A percentile compares a stretch with the other conserved stretches of the same genome.
phyloP scores from a whole-genome alignment of 2,797 vertebrate genomes.

The Xiphorhynchus erythropygius region DNA sequence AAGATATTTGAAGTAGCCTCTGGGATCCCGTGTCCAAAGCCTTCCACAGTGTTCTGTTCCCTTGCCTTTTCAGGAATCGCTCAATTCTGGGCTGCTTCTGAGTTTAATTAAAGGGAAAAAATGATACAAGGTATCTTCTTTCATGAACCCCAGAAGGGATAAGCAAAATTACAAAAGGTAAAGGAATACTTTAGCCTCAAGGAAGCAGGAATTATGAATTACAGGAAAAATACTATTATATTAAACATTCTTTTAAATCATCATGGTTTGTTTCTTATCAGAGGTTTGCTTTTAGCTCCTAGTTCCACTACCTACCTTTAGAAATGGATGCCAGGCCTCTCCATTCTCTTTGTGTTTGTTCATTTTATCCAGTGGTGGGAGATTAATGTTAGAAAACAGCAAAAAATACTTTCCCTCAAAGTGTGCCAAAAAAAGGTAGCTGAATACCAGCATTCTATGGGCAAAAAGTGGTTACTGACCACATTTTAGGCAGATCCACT shows the following conservation, averaged over 20 bases:
- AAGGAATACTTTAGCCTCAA: not conserved
- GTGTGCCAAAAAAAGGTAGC: not conserved
- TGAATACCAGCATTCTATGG: not conserved
- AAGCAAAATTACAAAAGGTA: not conserved
- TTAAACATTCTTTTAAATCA: constrained; percentile 12
- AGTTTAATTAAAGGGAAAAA: constrained; percentile 30
- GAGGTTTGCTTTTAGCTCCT: constrained; percentile 4
- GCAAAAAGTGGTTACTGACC: not conserved
- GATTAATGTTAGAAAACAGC: not conserved
- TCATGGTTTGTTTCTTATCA: constrained; percentile 22
- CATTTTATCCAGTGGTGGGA: not conserved
- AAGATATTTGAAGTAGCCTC: not conserved
- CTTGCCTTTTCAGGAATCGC: not conserved
- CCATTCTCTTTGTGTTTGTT: not conserved
- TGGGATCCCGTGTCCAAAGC: not conserved
- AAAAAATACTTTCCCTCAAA: not conserved
- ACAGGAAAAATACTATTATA: constrained; percentile 3
- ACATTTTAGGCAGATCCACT: not conserved
- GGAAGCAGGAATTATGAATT: not conserved
- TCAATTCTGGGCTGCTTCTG: not conserved
- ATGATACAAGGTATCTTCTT: constrained; percentile 14
- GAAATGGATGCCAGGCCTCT: not conserved
- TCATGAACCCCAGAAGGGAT: not conserved
- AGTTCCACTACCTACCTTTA: not conserved
- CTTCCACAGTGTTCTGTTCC: not conserved